Conservation (phyloP, 2,888 invertebrate species). For the Thalpophila matura region DNA sequence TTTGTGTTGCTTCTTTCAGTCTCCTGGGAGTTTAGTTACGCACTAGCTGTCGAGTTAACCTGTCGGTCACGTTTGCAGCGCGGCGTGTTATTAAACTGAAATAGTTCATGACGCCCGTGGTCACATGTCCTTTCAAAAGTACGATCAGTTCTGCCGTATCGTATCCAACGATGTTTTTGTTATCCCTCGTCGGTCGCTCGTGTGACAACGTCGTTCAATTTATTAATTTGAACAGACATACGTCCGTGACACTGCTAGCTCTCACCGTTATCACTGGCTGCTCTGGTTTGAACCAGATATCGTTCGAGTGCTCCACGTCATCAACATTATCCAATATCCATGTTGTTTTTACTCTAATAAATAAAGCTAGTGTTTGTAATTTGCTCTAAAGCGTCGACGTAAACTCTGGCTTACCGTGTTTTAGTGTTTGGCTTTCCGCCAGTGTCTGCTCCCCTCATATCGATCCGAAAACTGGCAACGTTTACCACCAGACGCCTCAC, state of each 20-base stretch:
- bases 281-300: conserved; percentile 67
- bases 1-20: conserved; percentile 50
- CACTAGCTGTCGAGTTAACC: conserved; percentile 56
- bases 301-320: conserved; percentile 63
- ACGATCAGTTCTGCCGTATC: conserved; percentile 51
- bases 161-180: conserved; percentile 64
- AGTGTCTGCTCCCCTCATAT: conserved; percentile 72
- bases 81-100: conserved; percentile 64
- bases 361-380: conserved; percentile 68
- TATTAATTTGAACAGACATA: conserved; percentile 66
- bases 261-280: conserved; percentile 65
- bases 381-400: conserved; percentile 70
- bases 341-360: conserved; percentile 68
- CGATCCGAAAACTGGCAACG: conserved; percentile 73
- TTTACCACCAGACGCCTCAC: conserved; percentile 48
- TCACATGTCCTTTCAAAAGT: conserved; percentile 59
- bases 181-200: conserved; percentile 55
- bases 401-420: conserved; percentile 74
- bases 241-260: conserved; percentile 73
- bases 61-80: conserved; percentile 56
- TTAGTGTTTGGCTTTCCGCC: conserved; percentile 83
- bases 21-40: conserved; percentile 58
- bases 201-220: conserved; percentile 70
- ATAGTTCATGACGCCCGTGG: conserved; percentile 63
- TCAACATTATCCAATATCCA: conserved; percentile 62